A percentile compares a stretch with the other conserved stretches of the same genome.
These are phyloP conservation scores for Watsonalla cultraria DNA, from an alignment of 2,888 invertebrate species.

Conservation along the genomic window DNA sequence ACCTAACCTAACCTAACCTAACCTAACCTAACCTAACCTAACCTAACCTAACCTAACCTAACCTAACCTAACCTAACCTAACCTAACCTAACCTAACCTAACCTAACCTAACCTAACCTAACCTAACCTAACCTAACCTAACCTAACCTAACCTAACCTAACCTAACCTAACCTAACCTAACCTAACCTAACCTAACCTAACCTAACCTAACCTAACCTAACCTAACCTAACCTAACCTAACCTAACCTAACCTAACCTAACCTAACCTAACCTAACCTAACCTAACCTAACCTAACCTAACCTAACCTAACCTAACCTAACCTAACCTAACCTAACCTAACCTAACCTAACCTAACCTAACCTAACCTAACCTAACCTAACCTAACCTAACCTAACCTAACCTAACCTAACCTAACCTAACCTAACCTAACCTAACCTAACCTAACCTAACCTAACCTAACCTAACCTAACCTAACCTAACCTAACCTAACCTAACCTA, in stretches of 20 bases:
- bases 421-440: too few relatives aligned
- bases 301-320: too few relatives aligned
- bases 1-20: conserved; percentile 19
- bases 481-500: too few relatives aligned
- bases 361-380: too few relatives aligned
- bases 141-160: conserved; percentile 14
- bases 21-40: conserved; percentile 19
- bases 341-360: too few relatives aligned
- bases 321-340: too few relatives aligned
- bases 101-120: conserved; percentile 14
- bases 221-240: conserved; percentile 14
- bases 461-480: too few relatives aligned
- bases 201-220: conserved; percentile 18
- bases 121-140: conserved; percentile 14
- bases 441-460: too few relatives aligned
- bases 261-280: too few relatives aligned
- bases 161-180: conserved; percentile 11
- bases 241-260: conserved; percentile 8
- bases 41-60: conserved; percentile 20
- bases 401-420: too few relatives aligned
- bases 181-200: conserved; percentile 16
- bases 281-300: too few relatives aligned
- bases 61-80: conserved; percentile 14
- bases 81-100: conserved; percentile 14
- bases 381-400: too few relatives aligned